Evolutionary conservation across 2,797 vertebrate genomes (phyloP), one percentile per base, ranked within the genome.

Genomic region (Merluccius polli): DNA sequence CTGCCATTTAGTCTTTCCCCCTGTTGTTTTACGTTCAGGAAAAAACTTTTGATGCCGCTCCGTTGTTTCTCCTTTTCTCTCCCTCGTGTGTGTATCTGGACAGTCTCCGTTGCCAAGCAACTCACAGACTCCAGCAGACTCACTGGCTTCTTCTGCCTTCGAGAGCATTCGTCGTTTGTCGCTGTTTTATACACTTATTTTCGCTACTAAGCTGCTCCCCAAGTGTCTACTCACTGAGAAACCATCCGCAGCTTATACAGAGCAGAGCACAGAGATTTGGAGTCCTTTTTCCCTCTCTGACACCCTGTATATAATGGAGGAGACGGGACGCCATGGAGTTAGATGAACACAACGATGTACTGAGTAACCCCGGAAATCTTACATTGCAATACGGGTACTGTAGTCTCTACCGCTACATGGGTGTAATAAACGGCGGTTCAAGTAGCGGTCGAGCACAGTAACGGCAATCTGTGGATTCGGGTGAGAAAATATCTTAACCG

Each of bases 1-100:
- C 48, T 2, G 36, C 30, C 48, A 79, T 52, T 21, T 83, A 77
- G 65, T 81, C 77, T 18, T 77, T 72, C 36, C 52, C 36, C 36
- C 10, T n/a, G n/a, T n/a, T n/a, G 8, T 38, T 38, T 38, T 38
- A 38, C 13, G 36, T 38, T 38, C 36, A 38, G 36, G 33, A 35
- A 10, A 7, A 7, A 7, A 7, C 13, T 38, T 8, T 38, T 38
- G 9, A 38, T 38, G 8, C 8, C 13, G 36, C 36, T 0, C 12
- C 3, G 11, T 38, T 24, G 52, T 59, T 59, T 59, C 52, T 59
- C 52, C 52, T 59, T 24, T 59, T n/a, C 52, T 59, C 52, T 18
- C 52, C 52, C 52, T 59, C 52, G 18, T 59, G 52, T 59, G 52
- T 24, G 16, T 38, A 38, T 38, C 36, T 3, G 33, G 21, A 18